Evolutionary conservation across 2,797 vertebrate genomes (phyloP).

Genomic region (Enoplosus armatus): DNA sequence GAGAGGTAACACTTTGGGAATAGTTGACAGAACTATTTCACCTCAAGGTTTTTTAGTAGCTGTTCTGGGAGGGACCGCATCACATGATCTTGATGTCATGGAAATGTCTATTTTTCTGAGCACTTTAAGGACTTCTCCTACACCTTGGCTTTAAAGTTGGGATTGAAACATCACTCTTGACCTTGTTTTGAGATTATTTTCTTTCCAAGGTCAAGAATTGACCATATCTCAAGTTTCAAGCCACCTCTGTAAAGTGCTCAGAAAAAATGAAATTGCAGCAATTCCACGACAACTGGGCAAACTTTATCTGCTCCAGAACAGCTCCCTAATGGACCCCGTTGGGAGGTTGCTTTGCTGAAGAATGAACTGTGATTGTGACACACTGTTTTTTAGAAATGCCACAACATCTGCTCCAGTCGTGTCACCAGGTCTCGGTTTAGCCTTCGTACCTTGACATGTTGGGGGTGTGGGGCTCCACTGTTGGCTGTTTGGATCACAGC

Average conservation of each 20-base stretch:
- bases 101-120: background rate
- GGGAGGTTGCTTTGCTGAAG: too few species aligned
- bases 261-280: too few species aligned
- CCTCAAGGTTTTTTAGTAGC: background rate
- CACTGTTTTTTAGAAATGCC: background rate
- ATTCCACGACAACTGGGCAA: background rate
- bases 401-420: background rate
- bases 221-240: background rate
- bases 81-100: background rate
- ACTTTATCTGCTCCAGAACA: background rate
- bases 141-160: background rate
- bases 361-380: too few species aligned
- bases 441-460: slow-evolving; percentile 81
- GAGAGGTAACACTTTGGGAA: background rate
- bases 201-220: background rate
- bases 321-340: background rate
- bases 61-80: background rate
- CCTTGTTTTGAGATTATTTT: background rate
- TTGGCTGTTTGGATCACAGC: slow-evolving; percentile 79
- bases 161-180: background rate
- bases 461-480: slow-evolving; percentile 84
- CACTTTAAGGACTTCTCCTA: too few species aligned
- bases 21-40: background rate
- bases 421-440: background rate
- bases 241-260: too few species aligned